A percentile compares a stretch with the other conserved stretches of the same genome.
These are phyloP conservation scores for Semnopithecus entellus DNA, from an alignment of 2,113 vertebrate genomes.

Conservation along the genomic window DNA sequence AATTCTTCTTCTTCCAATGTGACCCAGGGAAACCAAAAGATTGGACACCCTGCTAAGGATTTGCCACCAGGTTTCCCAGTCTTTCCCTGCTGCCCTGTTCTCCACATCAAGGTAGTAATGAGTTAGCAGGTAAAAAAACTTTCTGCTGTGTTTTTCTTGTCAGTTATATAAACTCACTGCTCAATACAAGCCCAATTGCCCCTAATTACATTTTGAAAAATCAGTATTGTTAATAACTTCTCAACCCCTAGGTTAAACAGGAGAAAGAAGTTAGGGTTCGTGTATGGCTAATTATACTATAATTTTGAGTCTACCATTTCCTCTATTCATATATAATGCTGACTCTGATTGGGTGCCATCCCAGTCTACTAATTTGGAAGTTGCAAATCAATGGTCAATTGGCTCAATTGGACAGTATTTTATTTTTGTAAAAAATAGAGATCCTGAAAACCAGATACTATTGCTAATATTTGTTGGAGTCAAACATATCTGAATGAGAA, in stretches of 20 bases:
- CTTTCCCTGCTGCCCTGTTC: neutral
- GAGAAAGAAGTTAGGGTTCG: neutral
- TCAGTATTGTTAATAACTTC: neutral
- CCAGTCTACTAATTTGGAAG: neutral
- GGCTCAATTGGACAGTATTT: neutral
- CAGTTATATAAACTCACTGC: neutral
- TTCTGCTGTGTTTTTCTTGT: neutral
- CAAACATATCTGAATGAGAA: neutral
- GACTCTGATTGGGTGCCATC: neutral
- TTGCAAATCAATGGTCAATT: neutral
- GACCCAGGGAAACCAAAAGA: no score
- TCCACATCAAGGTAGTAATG: neutral
- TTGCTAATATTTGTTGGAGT: neutral
- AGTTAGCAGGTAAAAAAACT: neutral
- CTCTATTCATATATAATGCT: neutral
- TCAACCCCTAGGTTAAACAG: neutral
- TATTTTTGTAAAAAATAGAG: neutral
- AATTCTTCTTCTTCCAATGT: no score
- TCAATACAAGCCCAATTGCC: neutral
- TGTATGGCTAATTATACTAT: neutral
- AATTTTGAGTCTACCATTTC: neutral
- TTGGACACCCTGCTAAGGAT: no score
- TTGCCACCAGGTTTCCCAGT: neutral
- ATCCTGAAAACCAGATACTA: neutral
- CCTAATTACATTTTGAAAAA: conserved; percentile 10